phyloP scores from a whole-genome alignment of 2,888 invertebrate species.

The Adineta ricciae region DNA sequence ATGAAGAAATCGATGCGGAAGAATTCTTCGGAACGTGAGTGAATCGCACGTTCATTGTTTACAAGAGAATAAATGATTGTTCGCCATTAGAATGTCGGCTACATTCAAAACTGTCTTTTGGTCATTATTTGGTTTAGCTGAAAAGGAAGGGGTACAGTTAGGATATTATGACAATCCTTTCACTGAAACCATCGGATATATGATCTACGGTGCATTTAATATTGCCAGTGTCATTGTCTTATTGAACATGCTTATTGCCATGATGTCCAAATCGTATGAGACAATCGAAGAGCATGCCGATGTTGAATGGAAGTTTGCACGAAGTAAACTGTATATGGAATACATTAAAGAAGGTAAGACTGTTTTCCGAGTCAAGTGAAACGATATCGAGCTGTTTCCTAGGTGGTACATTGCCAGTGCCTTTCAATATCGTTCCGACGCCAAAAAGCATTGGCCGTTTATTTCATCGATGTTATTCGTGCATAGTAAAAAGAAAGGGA shows the following conservation, averaged over 20 bases:
- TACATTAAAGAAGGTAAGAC: conserved; percentile 50
- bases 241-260: conserved; percentile 62
- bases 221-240: conserved; percentile 52
- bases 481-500: conserved; percentile 36
- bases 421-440: conserved; percentile 45
- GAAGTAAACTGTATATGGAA: conserved; percentile 48
- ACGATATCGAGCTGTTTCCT: no score
- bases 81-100: conserved; percentile 38
- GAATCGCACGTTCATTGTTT: background rate
- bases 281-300: conserved; percentile 52
- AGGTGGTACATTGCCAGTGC: conserved; percentile 53
- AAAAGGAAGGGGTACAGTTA: conserved; percentile 46
- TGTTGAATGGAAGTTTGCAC: conserved; percentile 48
- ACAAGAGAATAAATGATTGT: background rate
- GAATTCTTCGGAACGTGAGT: conserved; percentile 45
- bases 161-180: conserved; percentile 46
- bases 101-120: conserved; percentile 47
- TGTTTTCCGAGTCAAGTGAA: no score
- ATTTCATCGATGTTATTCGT: conserved; percentile 21
- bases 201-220: conserved; percentile 52
- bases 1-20: conserved; percentile 38
- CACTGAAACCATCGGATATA: conserved; percentile 52
- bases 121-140: conserved; percentile 47
- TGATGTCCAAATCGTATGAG: conserved; percentile 63
- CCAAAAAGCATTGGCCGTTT: conserved; percentile 37